Percentiles rank a stretch among this genome's conserved stretches.
Evolutionary conservation across 2,797 vertebrate genomes (phyloP).

Genomic region (Chelon labrosus): DNA sequence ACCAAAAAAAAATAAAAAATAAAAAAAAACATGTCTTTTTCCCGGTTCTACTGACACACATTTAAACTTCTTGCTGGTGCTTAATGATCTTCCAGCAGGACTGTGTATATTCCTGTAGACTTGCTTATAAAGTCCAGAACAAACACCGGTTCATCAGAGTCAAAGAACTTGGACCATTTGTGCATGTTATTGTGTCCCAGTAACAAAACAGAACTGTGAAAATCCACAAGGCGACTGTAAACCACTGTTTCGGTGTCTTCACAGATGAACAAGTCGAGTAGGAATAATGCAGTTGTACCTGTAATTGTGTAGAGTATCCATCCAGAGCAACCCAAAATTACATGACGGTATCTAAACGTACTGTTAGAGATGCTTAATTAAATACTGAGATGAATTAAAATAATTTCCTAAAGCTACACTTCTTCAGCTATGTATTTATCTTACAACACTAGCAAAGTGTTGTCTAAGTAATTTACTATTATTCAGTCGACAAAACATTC

Average conservation of each 20-base stretch:
- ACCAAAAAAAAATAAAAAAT: neutral
- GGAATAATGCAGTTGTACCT: neutral
- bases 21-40: neutral
- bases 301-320: neutral
- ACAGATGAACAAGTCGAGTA: too few species aligned
- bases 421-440: slow-evolving; percentile 6
- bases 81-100: slow-evolving; percentile 7
- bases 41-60: slow-evolving; percentile 3
- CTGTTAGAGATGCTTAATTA: slow-evolving; percentile 1
- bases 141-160: slow-evolving; percentile 42
- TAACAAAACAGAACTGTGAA: slow-evolving; percentile 18
- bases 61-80: slow-evolving; percentile 9
- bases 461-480: slow-evolving; percentile 7
- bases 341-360: slow-evolving; percentile 21
- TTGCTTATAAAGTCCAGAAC: slow-evolving; percentile 39
- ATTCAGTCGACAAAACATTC: slow-evolving; percentile 20
- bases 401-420: slow-evolving; percentile 7
- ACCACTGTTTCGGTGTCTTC: neutral
- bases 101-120: slow-evolving; percentile 30
- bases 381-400: slow-evolving; percentile 10
- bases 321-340: slow-evolving; percentile 11
- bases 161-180: slow-evolving; percentile 4
- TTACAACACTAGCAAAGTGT: slow-evolving; percentile 8
- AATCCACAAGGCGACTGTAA: neutral
- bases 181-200: slow-evolving; percentile 11